Base-by-base conservation (phyloP, 2,888 invertebrate genomes). In the Coenonympha glycerion region DNA sequence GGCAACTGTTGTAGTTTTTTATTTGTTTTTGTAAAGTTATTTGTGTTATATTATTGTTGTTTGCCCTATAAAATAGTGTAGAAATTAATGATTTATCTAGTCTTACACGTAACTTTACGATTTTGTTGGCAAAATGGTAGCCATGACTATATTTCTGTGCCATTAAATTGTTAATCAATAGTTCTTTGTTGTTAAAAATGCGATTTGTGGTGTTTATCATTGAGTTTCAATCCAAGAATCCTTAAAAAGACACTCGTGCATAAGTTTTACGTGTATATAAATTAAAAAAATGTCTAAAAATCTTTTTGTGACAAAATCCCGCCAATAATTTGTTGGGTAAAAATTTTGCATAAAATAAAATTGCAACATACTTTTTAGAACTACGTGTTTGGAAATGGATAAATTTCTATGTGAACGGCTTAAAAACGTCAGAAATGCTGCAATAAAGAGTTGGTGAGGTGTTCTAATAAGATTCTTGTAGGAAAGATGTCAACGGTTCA, bases 21-120 rank as follows among this genome's bases (percentile, higher is more conserved):
- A 64, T 65, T 83, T 85, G 79, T 73, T 77, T 84, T 80, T 77
- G 8, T 79, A 82, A 71, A 82, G 76, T 83, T 82, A 76, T 81
- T 81, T 79, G 73, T 77, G 71, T 79, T 78, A 76, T 66, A 72
- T 73, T 73, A 70, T 64, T 76, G 66, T 72, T 78, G 67, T 68
- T 66, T 69, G 61, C 49, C 62, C 65, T 73, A 65, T 65, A 56
- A 62, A 67, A 69, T 63, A 65, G 71, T 70, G 64, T 63, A 68
- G 61, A 62, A 73, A 73, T 71, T 74, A 69, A 73, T 76, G 68
- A 68, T 74, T 70, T 70, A 71, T 83, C 84, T 86, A 85, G 85
- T 86, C 85, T 69, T 76, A 72, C 60, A 63, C 64, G 67, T 77
- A 76, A 59, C 39, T 62, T 57, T 71, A 67, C 63, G 66, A 74